Conservation (phyloP, 2,888 invertebrate species). For the Ennomos erosarius region DNA sequence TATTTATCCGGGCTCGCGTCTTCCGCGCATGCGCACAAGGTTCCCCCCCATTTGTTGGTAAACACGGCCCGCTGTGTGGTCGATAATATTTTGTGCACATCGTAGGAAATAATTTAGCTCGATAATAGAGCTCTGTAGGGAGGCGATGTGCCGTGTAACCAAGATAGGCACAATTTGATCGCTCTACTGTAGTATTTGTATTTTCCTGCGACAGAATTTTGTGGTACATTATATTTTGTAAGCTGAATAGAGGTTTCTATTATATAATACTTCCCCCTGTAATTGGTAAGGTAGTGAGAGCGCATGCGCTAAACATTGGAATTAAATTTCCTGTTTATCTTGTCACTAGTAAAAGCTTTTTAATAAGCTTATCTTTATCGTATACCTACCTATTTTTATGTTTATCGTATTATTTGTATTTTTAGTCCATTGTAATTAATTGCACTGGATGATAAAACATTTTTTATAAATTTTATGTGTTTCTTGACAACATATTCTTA, state of each 20-base stretch:
- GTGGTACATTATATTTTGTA: slow-evolving; percentile 23
- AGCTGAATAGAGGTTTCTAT: slow-evolving; percentile 15
- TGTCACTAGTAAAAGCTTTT: no score
- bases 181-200: slow-evolving; percentile 26
- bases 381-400: no score
- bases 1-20: slow-evolving; percentile 54
- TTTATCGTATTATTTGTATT: no score
- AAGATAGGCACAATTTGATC: slow-evolving; percentile 40
- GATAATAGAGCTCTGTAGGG: slow-evolving; percentile 44
- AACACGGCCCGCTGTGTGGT: slow-evolving; percentile 61
- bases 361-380: no score
- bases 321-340: no score
- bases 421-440: no score
- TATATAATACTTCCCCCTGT: slow-evolving; percentile 7
- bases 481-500: no score
- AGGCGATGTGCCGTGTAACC: slow-evolving; percentile 40
- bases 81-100: slow-evolving; percentile 63
- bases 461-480: no score
- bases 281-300: neutral
- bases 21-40: slow-evolving; percentile 56
- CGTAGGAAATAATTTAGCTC: slow-evolving; percentile 52
- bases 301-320: slow-evolving; percentile 20
- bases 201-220: slow-evolving; percentile 31
- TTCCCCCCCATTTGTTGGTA: slow-evolving; percentile 61
- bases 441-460: no score